phyloP scores from a whole-genome alignment of 2,888 invertebrate species.

The Synanthedon myopaeformis region DNA sequence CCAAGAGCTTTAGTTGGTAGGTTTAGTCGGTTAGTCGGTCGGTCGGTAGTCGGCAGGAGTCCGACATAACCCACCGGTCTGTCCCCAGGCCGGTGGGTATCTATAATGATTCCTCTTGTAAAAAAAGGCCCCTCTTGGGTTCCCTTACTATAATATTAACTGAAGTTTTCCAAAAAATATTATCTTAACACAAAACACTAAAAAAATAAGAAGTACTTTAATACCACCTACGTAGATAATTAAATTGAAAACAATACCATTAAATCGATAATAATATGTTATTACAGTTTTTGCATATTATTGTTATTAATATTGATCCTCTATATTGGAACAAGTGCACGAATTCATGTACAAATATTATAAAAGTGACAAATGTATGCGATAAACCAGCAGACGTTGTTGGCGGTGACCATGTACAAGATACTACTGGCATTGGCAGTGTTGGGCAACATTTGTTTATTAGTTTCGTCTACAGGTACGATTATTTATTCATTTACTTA shows the following conservation, averaged over 20 bases:
- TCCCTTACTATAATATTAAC: too few species aligned
- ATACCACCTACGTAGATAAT: not conserved
- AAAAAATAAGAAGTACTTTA: too few species aligned
- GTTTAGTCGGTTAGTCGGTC: too few species aligned
- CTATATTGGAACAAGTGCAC: slow-evolving; percentile 30
- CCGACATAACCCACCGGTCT: too few species aligned
- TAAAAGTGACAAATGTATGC: slow-evolving; percentile 24
- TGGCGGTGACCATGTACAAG: slow-evolving; percentile 25
- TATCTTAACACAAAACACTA: too few species aligned
- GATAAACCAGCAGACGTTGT: slow-evolving; percentile 12
- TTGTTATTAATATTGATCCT: not conserved
- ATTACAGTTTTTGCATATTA: not conserved
- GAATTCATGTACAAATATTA: slow-evolving; percentile 15
- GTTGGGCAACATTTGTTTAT: slow-evolving; percentile 12
- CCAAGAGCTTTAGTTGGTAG: too few species aligned
- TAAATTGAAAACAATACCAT: not conserved
- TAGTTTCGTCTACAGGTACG: slow-evolving; percentile 16
- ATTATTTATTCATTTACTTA: not conserved
- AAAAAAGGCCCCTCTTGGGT: too few species aligned
- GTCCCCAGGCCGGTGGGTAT: too few species aligned
- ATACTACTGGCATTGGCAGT: slow-evolving; percentile 19
- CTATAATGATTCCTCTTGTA: too few species aligned
- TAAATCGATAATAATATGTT: not conserved
- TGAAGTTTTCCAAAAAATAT: too few species aligned
- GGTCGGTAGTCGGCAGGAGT: too few species aligned